A percentile compares a stretch with the other conserved stretches of the same genome.
Evolutionary conservation across 1,140 invertebrate species (phyloP).

Genomic region (Drosophila sulfurigaster): DNA sequence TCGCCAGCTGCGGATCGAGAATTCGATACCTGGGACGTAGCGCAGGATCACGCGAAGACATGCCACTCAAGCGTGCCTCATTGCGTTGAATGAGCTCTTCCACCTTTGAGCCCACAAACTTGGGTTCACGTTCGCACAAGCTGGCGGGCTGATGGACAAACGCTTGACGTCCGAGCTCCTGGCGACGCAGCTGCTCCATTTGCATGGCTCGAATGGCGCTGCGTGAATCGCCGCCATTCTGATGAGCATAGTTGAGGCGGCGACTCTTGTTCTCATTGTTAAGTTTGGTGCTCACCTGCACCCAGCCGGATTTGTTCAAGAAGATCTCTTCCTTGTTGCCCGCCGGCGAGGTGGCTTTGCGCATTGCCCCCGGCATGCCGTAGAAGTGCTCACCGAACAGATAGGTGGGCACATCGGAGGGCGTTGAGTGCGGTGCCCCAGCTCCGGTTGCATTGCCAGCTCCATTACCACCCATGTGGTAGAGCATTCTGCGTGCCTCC

Average conservation of each 20-base stretch:
- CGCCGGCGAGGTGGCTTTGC: constrained; percentile 56
- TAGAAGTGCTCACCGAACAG: constrained; percentile 79
- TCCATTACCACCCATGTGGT: constrained; percentile 64
- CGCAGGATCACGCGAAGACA: constrained; percentile 44
- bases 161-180: constrained; percentile 53
- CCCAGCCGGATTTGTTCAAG: constrained; percentile 84
- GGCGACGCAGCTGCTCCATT: constrained; percentile 56
- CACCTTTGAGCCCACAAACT: constrained; percentile 76
- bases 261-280: constrained; percentile 52
- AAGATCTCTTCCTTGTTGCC: constrained; percentile 80
- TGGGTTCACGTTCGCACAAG: constrained; percentile 50
- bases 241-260: constrained; percentile 54
- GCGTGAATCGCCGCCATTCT: constrained; percentile 51
- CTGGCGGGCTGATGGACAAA: constrained; percentile 58
- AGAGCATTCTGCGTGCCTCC: constrained; percentile 83
- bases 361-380: constrained; percentile 24
- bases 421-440: constrained; percentile 1
- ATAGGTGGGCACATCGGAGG: constrained; percentile 69
- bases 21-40: constrained; percentile 77
- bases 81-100: constrained; percentile 81
- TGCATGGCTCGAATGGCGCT: constrained; percentile 44
- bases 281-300: constrained; percentile 77
- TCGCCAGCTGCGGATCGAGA: constrained; percentile 77
- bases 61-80: constrained; percentile 63
- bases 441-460: constrained; percentile 15